Evolutionary conservation across 2,797 vertebrate genomes (phyloP), one percentile per base, ranked within the genome.

Genomic region (Tragopan temminckii): DNA sequence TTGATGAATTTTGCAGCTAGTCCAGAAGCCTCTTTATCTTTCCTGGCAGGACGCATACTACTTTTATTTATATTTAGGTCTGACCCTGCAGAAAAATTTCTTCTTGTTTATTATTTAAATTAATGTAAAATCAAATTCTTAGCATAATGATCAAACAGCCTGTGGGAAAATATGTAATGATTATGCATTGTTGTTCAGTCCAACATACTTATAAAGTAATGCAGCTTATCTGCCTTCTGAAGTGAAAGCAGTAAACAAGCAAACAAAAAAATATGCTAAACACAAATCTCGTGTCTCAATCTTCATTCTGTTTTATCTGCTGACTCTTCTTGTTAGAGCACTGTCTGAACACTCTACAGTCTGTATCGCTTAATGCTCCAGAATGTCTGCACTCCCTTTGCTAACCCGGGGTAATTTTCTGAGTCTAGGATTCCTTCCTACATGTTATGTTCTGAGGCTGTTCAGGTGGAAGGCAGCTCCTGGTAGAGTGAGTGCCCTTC

Each of bases 91-190:
- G 80, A 90, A 91, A n/a, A 61, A 52, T 55, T 76, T 71, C 18
- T 76, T 25, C 17, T 71, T 80, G 63, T 83, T 63, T 88, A 14
- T 58, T 80, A 29, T 36, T 86, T 91, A 90, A 95, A 90, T 93
- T 63, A 87, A 61, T 59, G 6, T 90, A 85, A 76, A 85, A 74
- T 89, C 0, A 3, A 74, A 57, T 70, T 88, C 23, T 71, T 80
- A 80, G 14, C 74, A 25, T 72, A 72, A 59, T 13, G 36, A 62
- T 93, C 67, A 46, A 87, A 57, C 14, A 94, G 18, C 53, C 24
- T 59, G 14, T 57, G 42, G 53, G 33, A 80, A 80, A 48, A 8
- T 20, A 38, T 61, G 5, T 74, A 71, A 53, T 74, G 83, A 84
- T 77, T 93, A 19, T 11, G 20, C 31, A 25, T 78, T 85, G 40